A percentile compares a stretch with the other conserved stretches of the same genome.
Conservation (phyloP, 2,113 vertebrate genomes). For the Antennarius striatus region DNA sequence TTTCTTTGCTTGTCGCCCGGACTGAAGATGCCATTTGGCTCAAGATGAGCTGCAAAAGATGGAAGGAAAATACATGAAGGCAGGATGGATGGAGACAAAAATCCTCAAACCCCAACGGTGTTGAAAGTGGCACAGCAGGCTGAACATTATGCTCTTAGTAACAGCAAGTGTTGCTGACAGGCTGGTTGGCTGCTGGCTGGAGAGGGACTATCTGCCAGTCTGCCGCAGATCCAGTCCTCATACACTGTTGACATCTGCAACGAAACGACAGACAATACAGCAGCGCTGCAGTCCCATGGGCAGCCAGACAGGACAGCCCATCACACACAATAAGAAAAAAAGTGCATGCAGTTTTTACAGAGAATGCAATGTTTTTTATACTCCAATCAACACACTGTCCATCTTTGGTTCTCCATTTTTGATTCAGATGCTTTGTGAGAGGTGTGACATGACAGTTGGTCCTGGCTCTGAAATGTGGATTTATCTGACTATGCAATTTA, state of each 20-base stretch:
- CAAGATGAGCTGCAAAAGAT: constrained; percentile 44
- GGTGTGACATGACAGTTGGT: constrained; percentile 57
- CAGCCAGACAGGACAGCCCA: constrained; percentile 43
- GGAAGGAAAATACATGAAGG: constrained; percentile 34
- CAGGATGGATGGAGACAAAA: constrained; percentile 44
- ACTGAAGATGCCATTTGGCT: constrained; percentile 62
- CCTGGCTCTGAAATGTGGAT: constrained; percentile 60
- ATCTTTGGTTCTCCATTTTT: constrained; percentile 62
- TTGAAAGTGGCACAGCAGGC: constrained; percentile 69
- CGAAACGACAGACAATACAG: constrained; percentile 71
- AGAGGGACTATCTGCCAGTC: constrained; percentile 72
- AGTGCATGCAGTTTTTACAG: constrained; percentile 80
- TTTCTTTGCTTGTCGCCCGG: constrained; percentile 62
- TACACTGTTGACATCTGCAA: constrained; percentile 69
- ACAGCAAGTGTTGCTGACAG: constrained; percentile 79
- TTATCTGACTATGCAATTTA: constrained; percentile 82
- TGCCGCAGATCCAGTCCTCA: constrained; percentile 72
- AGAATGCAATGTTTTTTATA: constrained; percentile 75
- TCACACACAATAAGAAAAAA: constrained; percentile 59
- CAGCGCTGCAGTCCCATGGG: constrained; percentile 43
- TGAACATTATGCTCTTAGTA: constrained; percentile 75
- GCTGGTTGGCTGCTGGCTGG: constrained; percentile 77
- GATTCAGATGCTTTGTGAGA: constrained; percentile 56
- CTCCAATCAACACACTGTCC: constrained; percentile 47
- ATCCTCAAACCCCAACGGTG: constrained; percentile 48